Evolutionary conservation across 2,888 invertebrate genomes (phyloP), one percentile per base, ranked within the genome.

Genomic region (Lutraria lutraria): DNA sequence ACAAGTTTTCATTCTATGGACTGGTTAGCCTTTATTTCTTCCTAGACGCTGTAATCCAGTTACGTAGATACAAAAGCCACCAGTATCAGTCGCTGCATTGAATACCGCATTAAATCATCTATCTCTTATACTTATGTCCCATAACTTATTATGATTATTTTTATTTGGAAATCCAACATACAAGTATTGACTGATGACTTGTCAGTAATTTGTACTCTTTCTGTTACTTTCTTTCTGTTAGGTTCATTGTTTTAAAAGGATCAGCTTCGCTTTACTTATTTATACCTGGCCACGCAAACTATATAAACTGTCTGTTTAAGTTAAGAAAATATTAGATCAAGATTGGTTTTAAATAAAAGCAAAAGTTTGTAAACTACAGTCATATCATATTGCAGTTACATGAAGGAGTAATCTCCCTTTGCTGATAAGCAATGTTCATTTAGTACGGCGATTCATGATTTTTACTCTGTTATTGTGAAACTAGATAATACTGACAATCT

Each of bases 121-220:
- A 63, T 82, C 16, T 72, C 63, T 68, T 83, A 15, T 56, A 25
- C 25, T 68, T 83, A 72, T 54, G 85, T 86, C 81, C 72, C 72
- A 79, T 81, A 81, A 72, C 63, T 86, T 86, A 81, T 86, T 81
- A 60, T 60, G 25, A 31, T 81, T 86, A 56, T 83, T 68, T n/a
- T 68, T 54, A 81, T 52, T 52, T 3, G 72, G 81, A 72, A 81
- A 86, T 81, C 81, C 86, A 86, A 60, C 52, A 13, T 56, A 43
- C 43, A 86, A 86, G 68, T 86, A 86, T 81, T 81, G 34, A 63
- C 8, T 81, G 6, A 63, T 29, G 43, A 19, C 31, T 34, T 34
- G 12, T 82, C 82, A 31, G 82, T 34, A 72, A 52, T 52, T 43
- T 83, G 68, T 83, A 43, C 72, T 68, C 19, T 53, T 83, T 53